Evolutionary conservation across 2,888 invertebrate species (phyloP), one percentile per base, ranked within the genome.

Genomic region (Phengaris arion): DNA sequence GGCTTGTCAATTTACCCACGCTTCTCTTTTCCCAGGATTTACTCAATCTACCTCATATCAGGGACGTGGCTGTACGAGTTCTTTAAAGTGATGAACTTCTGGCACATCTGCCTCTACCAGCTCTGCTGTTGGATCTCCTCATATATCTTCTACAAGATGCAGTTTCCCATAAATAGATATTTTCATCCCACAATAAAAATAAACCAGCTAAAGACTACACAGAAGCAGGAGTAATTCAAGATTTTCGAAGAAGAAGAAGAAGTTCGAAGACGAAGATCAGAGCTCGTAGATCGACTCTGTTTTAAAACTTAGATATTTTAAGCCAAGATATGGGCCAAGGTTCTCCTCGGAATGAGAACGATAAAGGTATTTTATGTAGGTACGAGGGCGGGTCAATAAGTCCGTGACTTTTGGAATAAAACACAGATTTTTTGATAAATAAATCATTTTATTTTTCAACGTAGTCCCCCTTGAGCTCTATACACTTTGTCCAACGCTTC

Each of bases 11-110:
- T 13, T 55, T n/a, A 55, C n/a, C n/a, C 5, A n/a, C 15, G 22
- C 9, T 57, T 55, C 6, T 64, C 15, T 10, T 55, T 57, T 79
- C 77, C 1, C 91, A 92, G 87, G 0, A 92, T 91, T 80, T 93
- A 93, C 80, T 82, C 87, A 0, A 90, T 94, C 74, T 93, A 91
- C 84, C 91, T 93, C 82, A 80, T 90, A 81, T 83, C 90, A 7
- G 82, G 89, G 68, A 85, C 94, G 48, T 94, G 94, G 94, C 81
- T 94, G 5, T 94, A 94, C 84, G 91, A 89, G 2, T 84, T 95
- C 74, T 93, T 95, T 83, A 90, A 90, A 54, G 82, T 93, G 77
- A 87, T 95, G 88, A 90, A 87, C 78, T 94, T 94, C 94, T 91
- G 94, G 86, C 92, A 94, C 76, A 85, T 92, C 75, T 89, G 89